These are phyloP conservation scores for Eumeta japonica DNA, from an alignment of 1,140 invertebrate species.

Conservation along the genomic window DNA sequence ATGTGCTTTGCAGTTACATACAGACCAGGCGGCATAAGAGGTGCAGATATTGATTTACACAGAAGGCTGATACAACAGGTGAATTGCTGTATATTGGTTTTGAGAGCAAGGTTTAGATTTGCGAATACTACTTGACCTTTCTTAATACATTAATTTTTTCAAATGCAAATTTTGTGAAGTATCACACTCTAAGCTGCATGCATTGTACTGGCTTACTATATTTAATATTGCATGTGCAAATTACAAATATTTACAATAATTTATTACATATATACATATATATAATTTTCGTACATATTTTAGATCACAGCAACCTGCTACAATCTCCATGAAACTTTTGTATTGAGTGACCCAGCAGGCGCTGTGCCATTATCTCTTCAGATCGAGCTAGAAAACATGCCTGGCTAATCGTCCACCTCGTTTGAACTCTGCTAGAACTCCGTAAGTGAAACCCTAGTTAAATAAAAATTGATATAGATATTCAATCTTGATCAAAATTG, in stretches of 20 bases:
- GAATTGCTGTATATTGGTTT: slow-evolving; percentile 5
- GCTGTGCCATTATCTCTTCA: slow-evolving; percentile 60
- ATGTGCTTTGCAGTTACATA: slow-evolving; percentile 72
- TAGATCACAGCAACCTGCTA: slow-evolving; percentile 65
- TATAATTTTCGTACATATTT: too few species aligned
- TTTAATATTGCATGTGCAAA: slow-evolving; percentile 1
- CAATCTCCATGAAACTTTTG: slow-evolving; percentile 63
- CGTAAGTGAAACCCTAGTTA: too few species aligned
- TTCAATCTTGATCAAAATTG: too few species aligned
- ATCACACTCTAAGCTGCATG: too few species aligned
- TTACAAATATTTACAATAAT: too few species aligned
- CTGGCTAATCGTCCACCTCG: too few species aligned
- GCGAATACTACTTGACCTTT: neutral
- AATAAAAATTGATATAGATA: too few species aligned
- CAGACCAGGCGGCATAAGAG: slow-evolving; percentile 62
- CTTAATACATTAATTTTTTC: neutral
- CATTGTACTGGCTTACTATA: neutral
- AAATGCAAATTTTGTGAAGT: too few species aligned
- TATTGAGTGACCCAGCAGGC: slow-evolving; percentile 46
- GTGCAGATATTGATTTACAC: slow-evolving; percentile 64
- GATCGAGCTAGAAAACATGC: slow-evolving; percentile 29
- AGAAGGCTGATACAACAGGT: slow-evolving; percentile 65
- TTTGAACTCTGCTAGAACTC: too few species aligned
- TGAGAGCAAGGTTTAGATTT: neutral
- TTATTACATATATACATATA: too few species aligned